phyloP scores from a whole-genome alignment of 2,797 vertebrate genomes.

The Trematomus bernacchii region DNA sequence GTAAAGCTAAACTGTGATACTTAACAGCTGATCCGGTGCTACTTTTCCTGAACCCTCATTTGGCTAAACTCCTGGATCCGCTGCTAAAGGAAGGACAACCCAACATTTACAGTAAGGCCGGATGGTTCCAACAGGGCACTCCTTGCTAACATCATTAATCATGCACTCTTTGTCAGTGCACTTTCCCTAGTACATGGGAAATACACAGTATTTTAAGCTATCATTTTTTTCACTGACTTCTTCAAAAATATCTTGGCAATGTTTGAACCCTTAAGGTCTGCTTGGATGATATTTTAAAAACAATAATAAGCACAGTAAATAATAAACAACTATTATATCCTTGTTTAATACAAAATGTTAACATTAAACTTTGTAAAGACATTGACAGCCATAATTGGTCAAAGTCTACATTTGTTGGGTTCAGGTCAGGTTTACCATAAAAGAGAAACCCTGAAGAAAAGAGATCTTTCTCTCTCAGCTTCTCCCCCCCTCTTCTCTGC shows the following conservation, averaged over 20 bases:
- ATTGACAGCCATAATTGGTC: constrained; percentile 1
- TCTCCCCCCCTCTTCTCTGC: constrained; percentile 24
- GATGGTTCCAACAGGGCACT: constrained; percentile 12
- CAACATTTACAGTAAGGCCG: constrained; percentile 46
- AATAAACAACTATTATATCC: not conserved
- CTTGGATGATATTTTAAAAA: not conserved
- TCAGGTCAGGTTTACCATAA: constrained; percentile 39
- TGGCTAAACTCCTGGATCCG: constrained; percentile 60
- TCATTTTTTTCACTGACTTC: not conserved
- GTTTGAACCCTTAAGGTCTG: not conserved
- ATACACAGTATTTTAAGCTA: not conserved
- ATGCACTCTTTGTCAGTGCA: constrained; percentile 16
- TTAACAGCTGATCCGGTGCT: constrained; percentile 2
- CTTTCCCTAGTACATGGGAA: not conserved
- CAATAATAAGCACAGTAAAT: not conserved
- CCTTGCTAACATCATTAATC: constrained; percentile 34
- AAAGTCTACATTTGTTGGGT: constrained; percentile 20
- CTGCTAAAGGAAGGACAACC: constrained; percentile 52
- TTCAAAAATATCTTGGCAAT: not conserved
- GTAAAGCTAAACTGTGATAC: constrained; percentile 6
- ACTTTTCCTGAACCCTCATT: constrained; percentile 41
- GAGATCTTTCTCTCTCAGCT: constrained; percentile 27
- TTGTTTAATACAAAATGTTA: not conserved
- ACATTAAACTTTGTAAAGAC: not conserved
- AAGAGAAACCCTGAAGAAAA: constrained; percentile 34